Percentiles rank a stretch among this genome's conserved stretches.
Conservation (phyloP, 2,113 vertebrate species). For the Rhadina sibilatrix region DNA sequence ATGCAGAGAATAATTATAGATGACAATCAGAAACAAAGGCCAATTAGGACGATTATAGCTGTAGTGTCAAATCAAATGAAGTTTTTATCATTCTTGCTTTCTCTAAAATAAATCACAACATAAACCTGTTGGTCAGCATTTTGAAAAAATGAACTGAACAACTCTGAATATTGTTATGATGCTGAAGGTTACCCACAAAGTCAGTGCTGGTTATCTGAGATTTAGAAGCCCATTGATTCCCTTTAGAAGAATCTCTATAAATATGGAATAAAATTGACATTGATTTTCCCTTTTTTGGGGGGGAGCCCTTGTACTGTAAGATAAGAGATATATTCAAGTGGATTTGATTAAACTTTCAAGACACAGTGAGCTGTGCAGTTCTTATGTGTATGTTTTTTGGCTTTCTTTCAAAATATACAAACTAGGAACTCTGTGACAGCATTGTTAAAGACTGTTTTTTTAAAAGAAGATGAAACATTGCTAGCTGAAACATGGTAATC, state of each 20-base stretch:
- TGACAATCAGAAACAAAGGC: slow-evolving; percentile 55
- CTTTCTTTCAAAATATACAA: neutral
- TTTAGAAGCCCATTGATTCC: neutral
- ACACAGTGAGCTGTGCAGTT: neutral
- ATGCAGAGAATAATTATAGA: slow-evolving; percentile 35
- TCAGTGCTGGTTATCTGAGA: slow-evolving; percentile 9
- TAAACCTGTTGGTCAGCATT: slow-evolving; percentile 23
- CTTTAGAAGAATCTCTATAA: neutral
- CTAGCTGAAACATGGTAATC: neutral
- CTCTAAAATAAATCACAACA: neutral
- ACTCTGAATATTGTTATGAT: neutral
- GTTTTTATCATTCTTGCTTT: slow-evolving; percentile 3
- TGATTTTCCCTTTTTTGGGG: neutral
- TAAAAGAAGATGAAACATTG: neutral
- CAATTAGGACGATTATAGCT: slow-evolving; percentile 2
- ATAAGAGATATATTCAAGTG: neutral
- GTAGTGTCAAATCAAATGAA: neutral
- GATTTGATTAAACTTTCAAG: slow-evolving; percentile 5
- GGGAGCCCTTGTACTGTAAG: neutral
- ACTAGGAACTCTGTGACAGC: neutral
- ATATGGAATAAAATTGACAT: slow-evolving; percentile 9
- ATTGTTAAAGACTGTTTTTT: neutral
- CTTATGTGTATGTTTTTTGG: neutral
- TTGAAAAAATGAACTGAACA: neutral
- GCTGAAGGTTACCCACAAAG: neutral